Evolutionary conservation across 2,888 invertebrate species (phyloP).

Genomic region (Noctua fimbriata): DNA sequence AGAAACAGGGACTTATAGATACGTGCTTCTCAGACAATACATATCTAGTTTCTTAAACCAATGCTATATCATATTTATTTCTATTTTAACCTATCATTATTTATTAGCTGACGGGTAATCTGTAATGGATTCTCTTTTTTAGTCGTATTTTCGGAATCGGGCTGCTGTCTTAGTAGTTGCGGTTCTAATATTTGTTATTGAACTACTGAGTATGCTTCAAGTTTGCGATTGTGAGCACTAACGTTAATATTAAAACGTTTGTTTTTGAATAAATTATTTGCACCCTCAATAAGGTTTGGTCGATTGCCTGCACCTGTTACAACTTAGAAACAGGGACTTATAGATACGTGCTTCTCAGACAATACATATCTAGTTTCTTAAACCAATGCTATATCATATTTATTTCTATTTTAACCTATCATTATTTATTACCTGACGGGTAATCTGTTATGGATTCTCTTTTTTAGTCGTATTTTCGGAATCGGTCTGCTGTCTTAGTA

Average conservation of each 20-base stretch:
- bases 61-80: neutral
- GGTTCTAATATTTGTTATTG: neutral
- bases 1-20: neutral
- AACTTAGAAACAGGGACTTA: too few species aligned
- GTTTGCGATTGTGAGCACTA: neutral
- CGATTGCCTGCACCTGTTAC: neutral
- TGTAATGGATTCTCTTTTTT: slow-evolving; percentile 7
- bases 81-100: neutral
- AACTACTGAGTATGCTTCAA: neutral
- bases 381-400: neutral
- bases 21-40: neutral
- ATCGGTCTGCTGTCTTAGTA: neutral
- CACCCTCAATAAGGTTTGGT: slow-evolving; percentile 11
- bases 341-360: neutral
- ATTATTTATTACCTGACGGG: slow-evolving; percentile 7
- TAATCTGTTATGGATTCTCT: neutral
- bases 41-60: neutral
- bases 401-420: neutral
- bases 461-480: slow-evolving; percentile 11
- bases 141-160: neutral
- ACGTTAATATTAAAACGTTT: neutral
- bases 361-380: neutral
- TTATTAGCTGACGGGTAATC: too few species aligned
- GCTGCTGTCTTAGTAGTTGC: neutral
- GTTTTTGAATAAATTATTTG: slow-evolving; percentile 10